These are phyloP conservation scores for Mylabris sibirica DNA, from an alignment of 2,888 invertebrate genomes.

Conservation along the genomic window DNA sequence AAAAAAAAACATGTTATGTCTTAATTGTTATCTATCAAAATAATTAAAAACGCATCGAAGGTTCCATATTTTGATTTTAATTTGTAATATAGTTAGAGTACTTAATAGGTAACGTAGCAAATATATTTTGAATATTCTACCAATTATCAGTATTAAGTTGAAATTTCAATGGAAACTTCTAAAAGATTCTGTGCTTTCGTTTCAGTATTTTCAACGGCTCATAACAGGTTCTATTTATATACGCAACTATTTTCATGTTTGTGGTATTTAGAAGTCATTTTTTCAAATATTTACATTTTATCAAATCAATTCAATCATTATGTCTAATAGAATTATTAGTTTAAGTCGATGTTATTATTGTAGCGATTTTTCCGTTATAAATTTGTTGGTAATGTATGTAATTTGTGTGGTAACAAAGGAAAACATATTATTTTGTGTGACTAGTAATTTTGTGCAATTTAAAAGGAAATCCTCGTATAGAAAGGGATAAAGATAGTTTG, in stretches of 20 bases:
- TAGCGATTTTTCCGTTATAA: neutral
- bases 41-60: no score
- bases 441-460: constrained; percentile 29
- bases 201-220: constrained; percentile 7
- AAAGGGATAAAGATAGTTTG: constrained; percentile 40
- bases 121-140: neutral
- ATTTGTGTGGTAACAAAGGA: neutral
- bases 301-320: neutral
- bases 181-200: neutral
- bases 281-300: neutral
- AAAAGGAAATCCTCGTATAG: constrained; percentile 35
- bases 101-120: constrained; percentile 20
- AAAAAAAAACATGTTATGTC: no score
- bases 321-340: neutral
- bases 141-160: neutral
- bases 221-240: neutral
- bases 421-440: neutral
- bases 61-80: neutral
- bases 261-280: neutral
- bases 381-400: neutral
- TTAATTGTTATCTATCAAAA: no score
- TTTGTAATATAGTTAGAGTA: neutral
- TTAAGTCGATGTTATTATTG: neutral
- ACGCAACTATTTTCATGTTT: constrained; percentile 8
- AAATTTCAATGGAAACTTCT: constrained; percentile 3